Evolutionary conservation across 2,113 vertebrate species (phyloP).

Genomic region (Coreoperca whiteheadi): DNA sequence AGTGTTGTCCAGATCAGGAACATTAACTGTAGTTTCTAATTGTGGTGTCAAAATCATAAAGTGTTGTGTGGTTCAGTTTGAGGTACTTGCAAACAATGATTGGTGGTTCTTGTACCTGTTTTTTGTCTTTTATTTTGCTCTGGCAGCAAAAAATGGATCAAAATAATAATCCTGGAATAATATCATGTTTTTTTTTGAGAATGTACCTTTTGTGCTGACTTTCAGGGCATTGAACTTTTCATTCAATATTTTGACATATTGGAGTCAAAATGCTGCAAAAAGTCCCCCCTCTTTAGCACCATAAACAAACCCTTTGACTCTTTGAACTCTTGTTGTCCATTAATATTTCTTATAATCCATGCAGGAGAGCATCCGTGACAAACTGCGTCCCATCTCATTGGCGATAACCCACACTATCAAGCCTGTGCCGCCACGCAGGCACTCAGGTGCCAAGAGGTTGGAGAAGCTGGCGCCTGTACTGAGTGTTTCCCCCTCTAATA

Average conservation of each 20-base stretch:
- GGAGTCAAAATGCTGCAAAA: neutral
- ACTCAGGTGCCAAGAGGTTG: slow-evolving; percentile 77
- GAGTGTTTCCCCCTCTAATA: slow-evolving; percentile 85
- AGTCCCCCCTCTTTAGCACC: neutral
- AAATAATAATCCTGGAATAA: neutral
- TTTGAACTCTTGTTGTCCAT: neutral
- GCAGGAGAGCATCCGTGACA: slow-evolving; percentile 91
- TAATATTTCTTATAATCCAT: neutral
- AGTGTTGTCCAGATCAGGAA: neutral
- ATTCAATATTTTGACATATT: neutral
- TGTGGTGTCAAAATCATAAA: neutral
- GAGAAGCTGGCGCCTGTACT: slow-evolving; percentile 87
- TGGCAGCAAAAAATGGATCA: neutral
- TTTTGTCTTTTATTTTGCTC: neutral
- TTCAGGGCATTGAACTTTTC: neutral
- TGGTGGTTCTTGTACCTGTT: neutral
- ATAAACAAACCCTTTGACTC: neutral
- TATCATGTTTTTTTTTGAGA: no score
- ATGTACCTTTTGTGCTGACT: neutral
- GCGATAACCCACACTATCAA: slow-evolving; percentile 88
- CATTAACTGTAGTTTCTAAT: neutral
- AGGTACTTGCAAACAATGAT: neutral
- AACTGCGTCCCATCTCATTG: slow-evolving; percentile 90
- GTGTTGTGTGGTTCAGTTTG: neutral
- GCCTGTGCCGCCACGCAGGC: slow-evolving; percentile 73